These are phyloP conservation scores for Drosophila arawakana DNA, from an alignment of 1,140 invertebrate genomes.

Conservation along the genomic window DNA sequence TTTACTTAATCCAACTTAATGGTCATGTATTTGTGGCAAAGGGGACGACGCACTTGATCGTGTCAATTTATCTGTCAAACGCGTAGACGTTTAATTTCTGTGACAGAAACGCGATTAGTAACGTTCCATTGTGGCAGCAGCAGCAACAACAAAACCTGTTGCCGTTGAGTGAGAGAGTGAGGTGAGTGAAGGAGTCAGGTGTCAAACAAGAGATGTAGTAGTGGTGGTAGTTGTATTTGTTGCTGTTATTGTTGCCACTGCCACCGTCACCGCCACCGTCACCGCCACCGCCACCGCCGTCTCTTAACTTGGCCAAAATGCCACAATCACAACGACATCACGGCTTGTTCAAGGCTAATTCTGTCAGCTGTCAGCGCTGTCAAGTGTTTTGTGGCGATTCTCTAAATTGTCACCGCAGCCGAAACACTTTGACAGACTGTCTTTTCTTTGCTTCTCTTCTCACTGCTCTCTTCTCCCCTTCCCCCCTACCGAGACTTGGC, in stretches of 20 bases:
- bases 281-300: neutral
- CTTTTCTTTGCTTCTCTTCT: neutral
- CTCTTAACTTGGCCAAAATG: constrained; percentile 44
- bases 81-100: constrained; percentile 70
- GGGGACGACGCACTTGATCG: constrained; percentile 66
- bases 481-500: too few species aligned
- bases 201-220: constrained; percentile 25
- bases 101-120: constrained; percentile 80
- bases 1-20: constrained; percentile 74
- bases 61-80: constrained; percentile 79
- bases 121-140: constrained; percentile 61
- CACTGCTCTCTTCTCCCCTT: neutral
- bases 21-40: constrained; percentile 37
- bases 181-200: constrained; percentile 44
- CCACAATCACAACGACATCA: constrained; percentile 17
- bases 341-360: constrained; percentile 74
- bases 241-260: too few species aligned
- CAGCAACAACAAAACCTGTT: constrained; percentile 33
- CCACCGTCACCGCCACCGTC: neutral
- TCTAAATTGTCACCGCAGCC: constrained; percentile 69
- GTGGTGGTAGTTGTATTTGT: neutral
- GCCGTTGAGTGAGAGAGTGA: constrained; percentile 43
- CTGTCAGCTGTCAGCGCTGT: constrained; percentile 80
- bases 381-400: constrained; percentile 64
- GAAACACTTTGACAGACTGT: constrained; percentile 53